These are phyloP conservation scores for Pinna nobilis DNA, from an alignment of 1,140 invertebrate species.

Conservation along the genomic window DNA sequence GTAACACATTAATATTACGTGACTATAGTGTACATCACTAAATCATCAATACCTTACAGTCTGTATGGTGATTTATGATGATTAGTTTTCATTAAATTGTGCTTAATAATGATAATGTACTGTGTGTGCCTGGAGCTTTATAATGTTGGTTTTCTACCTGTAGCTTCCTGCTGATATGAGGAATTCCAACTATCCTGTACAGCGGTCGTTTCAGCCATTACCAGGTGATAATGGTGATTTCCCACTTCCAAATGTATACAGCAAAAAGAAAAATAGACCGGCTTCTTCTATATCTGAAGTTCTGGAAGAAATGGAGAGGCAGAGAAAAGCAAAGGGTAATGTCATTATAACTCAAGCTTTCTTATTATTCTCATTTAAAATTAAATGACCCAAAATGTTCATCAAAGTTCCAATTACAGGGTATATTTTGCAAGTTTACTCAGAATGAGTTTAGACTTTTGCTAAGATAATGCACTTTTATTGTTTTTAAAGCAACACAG, in stretches of 20 bases:
- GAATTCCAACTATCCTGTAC: slow-evolving; percentile 3
- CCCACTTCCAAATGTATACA: slow-evolving; percentile 56
- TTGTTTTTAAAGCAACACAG: background rate
- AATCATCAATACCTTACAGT: too few species aligned
- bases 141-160: background rate
- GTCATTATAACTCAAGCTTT: too few species aligned
- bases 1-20: too few species aligned
- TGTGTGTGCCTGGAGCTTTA: too few species aligned
- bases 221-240: slow-evolving; percentile 49
- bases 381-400: background rate
- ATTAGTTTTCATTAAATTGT: too few species aligned
- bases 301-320: slow-evolving; percentile 67
- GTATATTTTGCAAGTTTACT: background rate
- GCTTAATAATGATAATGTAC: too few species aligned
- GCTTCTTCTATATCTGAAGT: slow-evolving; percentile 72
- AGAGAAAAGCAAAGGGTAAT: slow-evolving; percentile 54
- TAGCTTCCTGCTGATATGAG: slow-evolving; percentile 8
- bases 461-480: background rate
- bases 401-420: background rate
- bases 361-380: too few species aligned
- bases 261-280: slow-evolving; percentile 65
- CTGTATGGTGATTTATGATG: too few species aligned
- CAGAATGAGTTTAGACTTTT: background rate
- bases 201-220: slow-evolving; percentile 48
- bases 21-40: too few species aligned